phyloP scores from a whole-genome alignment of 1,140 invertebrate genomes.

The Dryas iulia region DNA sequence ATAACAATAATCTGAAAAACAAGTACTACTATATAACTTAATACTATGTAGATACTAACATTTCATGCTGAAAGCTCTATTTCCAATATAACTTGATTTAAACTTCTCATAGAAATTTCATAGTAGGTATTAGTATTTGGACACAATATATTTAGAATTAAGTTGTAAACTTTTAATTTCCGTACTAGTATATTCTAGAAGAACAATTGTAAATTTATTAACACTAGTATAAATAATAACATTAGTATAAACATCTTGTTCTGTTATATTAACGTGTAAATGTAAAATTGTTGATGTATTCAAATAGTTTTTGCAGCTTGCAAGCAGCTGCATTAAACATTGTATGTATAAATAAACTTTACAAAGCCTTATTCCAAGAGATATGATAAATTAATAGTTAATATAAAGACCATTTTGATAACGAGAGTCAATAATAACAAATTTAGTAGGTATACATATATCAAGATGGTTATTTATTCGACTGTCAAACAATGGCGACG shows the following conservation, averaged over 20 bases:
- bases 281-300: conserved; percentile 9
- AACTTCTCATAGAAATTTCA: conserved; percentile 20
- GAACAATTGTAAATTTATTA: background rate
- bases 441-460: conserved; percentile 54
- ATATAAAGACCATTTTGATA: conserved; percentile 40
- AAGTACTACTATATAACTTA: background rate
- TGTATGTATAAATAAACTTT: background rate
- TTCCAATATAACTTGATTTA: conserved; percentile 16
- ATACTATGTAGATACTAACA: conserved; percentile 25
- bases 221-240: background rate
- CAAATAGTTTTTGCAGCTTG: background rate
- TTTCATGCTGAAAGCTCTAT: conserved; percentile 19
- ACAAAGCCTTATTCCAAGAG: background rate
- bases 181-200: background rate
- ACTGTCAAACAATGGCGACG: conserved; percentile 80
- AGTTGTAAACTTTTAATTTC: background rate
- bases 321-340: background rate
- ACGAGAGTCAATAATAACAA: conserved; percentile 66
- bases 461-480: conserved; percentile 63
- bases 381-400: background rate
- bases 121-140: background rate
- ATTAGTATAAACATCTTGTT: background rate
- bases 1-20: background rate
- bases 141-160: conserved; percentile 5
- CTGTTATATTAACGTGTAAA: background rate